These are phyloP conservation scores for Heterochromis multidens DNA, from an alignment of 2,113 vertebrate genomes.

Conservation along the genomic window DNA sequence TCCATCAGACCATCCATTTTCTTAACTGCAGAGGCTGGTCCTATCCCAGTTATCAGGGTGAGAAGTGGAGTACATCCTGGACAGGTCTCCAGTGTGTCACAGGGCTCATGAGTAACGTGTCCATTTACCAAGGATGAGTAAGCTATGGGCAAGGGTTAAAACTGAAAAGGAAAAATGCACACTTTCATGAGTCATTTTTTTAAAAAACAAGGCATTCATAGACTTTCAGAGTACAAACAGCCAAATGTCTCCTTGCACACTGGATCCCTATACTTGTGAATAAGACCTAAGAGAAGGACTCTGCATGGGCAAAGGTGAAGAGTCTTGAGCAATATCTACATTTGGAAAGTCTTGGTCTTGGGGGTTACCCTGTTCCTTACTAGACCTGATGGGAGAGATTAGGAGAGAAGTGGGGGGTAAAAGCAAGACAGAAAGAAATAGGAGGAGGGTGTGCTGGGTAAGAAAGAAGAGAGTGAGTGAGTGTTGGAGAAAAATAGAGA, in stretches of 20 bases:
- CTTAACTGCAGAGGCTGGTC: background rate
- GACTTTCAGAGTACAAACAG: background rate
- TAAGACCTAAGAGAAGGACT: conserved; percentile 20
- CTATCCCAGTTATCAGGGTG: background rate
- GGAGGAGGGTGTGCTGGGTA: background rate
- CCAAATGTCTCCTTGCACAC: background rate
- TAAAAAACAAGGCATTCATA: background rate
- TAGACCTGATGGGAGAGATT: conserved; percentile 19
- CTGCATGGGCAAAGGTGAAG: conserved; percentile 39
- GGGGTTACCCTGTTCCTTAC: conserved; percentile 17
- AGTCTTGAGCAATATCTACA: conserved; percentile 39
- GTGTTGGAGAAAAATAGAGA: background rate
- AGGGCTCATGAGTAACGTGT: background rate
- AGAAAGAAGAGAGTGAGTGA: background rate
- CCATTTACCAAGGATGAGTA: background rate
- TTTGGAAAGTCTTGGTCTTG: conserved; percentile 6
- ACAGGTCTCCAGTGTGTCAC: background rate
- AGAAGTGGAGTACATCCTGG: background rate
- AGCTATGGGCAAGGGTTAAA: background rate
- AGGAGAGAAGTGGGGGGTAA: background rate
- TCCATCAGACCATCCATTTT: background rate
- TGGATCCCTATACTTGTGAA: background rate
- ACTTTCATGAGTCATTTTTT: background rate
- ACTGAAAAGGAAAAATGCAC: background rate
- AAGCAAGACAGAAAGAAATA: background rate